These are phyloP conservation scores for Gopherus evgoodei DNA, from an alignment of 2,113 vertebrate genomes.

Conservation along the genomic window DNA sequence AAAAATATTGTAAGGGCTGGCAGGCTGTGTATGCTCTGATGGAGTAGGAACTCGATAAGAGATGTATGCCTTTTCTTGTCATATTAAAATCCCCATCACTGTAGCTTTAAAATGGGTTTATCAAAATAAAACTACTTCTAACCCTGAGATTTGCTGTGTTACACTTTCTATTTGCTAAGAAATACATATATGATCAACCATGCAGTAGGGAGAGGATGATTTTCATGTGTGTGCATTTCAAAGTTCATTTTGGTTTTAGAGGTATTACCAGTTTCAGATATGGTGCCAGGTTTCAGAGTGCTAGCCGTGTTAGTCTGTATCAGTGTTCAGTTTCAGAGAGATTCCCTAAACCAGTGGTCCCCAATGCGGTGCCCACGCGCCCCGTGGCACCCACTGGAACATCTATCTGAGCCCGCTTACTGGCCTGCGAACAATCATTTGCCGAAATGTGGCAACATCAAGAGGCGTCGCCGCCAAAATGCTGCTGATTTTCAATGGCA, in stretches of 20 bases:
- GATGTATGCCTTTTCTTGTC: neutral
- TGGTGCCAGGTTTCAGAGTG: too few species aligned
- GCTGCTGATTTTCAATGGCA: too few species aligned
- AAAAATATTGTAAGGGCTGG: neutral
- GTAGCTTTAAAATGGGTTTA: neutral
- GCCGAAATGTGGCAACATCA: too few species aligned
- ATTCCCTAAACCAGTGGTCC: neutral
- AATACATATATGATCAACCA: neutral
- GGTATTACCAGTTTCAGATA: neutral
- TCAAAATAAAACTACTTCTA: conserved; percentile 1
- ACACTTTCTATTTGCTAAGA: neutral
- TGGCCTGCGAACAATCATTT: too few species aligned
- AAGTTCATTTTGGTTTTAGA: neutral
- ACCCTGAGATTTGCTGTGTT: neutral
- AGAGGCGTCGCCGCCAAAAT: too few species aligned
- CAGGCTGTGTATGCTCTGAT: accelerated
- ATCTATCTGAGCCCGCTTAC: too few species aligned
- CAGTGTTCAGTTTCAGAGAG: neutral
- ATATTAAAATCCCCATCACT: neutral
- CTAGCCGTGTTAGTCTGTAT: too few species aligned
- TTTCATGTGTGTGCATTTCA: neutral
- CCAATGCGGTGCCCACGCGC: too few species aligned
- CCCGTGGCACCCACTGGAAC: too few species aligned
- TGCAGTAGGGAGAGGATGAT: neutral
- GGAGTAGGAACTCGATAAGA: neutral